phyloP scores from a whole-genome alignment of 2,888 invertebrate genomes.

The Tribolium freemani region DNA sequence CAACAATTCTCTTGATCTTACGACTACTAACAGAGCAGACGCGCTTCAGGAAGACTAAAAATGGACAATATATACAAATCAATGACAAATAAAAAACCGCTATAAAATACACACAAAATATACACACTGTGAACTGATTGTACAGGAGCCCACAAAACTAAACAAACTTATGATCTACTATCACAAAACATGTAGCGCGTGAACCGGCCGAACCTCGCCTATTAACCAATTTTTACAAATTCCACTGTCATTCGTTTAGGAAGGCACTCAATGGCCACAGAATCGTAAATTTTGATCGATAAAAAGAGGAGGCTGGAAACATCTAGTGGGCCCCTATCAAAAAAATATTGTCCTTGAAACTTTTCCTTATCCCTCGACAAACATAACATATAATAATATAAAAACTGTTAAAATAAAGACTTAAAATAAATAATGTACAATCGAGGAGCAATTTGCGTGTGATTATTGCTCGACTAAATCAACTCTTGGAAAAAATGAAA shows the following conservation, averaged over 20 bases:
- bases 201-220: background rate
- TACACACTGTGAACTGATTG: background rate
- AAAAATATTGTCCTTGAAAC: background rate
- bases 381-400: conserved; percentile 2
- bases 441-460: background rate
- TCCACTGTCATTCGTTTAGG: background rate
- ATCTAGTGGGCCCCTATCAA: conserved; percentile 7
- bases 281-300: background rate
- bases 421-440: background rate
- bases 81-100: conserved; percentile 20
- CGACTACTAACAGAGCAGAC: conserved; percentile 52
- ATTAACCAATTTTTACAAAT: background rate
- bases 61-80: conserved; percentile 23
- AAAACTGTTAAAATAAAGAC: conserved; percentile 27
- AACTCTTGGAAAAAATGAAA: background rate
- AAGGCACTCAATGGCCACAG: background rate
- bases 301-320: conserved; percentile 4
- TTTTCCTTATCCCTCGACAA: no score
- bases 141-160: conserved; percentile 8
- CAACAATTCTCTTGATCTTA: conserved; percentile 69
- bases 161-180: conserved; percentile 36
- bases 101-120: conserved; percentile 20
- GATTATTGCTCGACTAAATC: background rate
- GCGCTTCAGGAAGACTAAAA: conserved; percentile 43
- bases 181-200: conserved; percentile 37